Base-by-base conservation (phyloP, 2,888 invertebrate species). In the Diarsia dahlii region DNA sequence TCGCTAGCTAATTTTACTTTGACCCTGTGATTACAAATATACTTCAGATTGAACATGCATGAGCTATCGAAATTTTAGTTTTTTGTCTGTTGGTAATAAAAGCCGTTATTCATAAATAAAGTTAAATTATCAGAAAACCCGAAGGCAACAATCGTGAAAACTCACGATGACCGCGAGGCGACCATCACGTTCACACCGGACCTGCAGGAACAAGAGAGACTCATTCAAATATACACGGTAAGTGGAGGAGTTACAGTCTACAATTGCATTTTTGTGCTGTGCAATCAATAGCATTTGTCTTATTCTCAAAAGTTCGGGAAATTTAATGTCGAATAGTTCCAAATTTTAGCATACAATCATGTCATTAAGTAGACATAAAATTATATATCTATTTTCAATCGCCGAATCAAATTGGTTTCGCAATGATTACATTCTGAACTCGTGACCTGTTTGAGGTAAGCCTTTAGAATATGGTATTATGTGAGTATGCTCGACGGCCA, bases 161-260 rank as follows among this genome's bases (percentile, higher is more conserved):
- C 92, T 5, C 91, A 93, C 62, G 95, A 96, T 64, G 94, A 93
- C 62, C 93, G 93, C 23, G 95, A 95, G 77, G 97, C 97, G 1
- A 96, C 95, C n/a, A 96, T 98, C 70, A 96, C 94, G 9, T 98
- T 97, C 90, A 95, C 94, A 46, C 98, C 98, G 2, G 97, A 97
- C 77, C 88, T 95, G n/a, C 95, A 97, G 46, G 97, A 97, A 84
- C 98, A 98, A 88, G 96, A 95, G 88, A 92, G 96, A 84, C 93
- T 97, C 34, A 96, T 97, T 79, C 91, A 93, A 65, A 89, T 95
- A 84, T 97, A 94, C 90, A 93, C 90, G 85, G 95, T 94, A 90
- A 88, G 89, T 15, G 15, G 3, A 63, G 13, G 2, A 39, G 39
- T 45, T n/a, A 45, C 6, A 34, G 45, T 63, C 45, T 45, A 63